Conservation (phyloP, 2,797 vertebrate species). For the Thripadectes ignobilis region DNA sequence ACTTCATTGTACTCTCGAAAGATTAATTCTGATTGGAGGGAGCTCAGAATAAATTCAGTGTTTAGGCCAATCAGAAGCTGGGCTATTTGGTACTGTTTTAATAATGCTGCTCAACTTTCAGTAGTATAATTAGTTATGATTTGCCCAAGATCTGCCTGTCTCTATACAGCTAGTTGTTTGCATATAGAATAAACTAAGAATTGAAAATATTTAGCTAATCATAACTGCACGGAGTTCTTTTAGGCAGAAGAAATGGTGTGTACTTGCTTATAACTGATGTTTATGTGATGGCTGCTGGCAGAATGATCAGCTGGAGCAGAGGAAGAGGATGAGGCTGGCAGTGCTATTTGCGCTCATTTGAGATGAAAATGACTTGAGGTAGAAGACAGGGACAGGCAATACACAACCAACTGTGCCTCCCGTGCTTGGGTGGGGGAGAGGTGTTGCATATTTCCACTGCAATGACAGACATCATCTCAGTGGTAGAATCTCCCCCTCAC, state of each 20-base stretch:
- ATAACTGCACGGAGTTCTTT: background rate
- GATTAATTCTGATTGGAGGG: conserved; percentile 20
- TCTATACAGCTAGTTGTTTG: background rate
- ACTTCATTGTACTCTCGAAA: background rate
- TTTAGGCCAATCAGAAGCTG: background rate
- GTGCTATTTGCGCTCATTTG: background rate
- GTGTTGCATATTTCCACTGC: background rate
- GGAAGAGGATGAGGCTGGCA: background rate
- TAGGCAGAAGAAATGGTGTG: background rate
- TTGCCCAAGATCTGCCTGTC: background rate
- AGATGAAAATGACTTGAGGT: background rate
- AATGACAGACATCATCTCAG: background rate
- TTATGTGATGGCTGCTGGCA: background rate
- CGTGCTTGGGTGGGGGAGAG: background rate
- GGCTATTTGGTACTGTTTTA: background rate
- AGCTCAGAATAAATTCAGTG: conserved; percentile 5
- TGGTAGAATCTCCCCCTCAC: background rate
- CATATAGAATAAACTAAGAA: background rate
- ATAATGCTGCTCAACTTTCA: background rate
- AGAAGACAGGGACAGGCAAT: background rate
- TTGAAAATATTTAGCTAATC: background rate
- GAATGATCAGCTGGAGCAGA: background rate
- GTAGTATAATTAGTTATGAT: background rate
- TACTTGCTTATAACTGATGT: background rate
- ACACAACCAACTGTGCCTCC: background rate